Evolutionary conservation across 2,113 vertebrate genomes (phyloP), one percentile per base, ranked within the genome.

Genomic region (Cinclus cinclus): DNA sequence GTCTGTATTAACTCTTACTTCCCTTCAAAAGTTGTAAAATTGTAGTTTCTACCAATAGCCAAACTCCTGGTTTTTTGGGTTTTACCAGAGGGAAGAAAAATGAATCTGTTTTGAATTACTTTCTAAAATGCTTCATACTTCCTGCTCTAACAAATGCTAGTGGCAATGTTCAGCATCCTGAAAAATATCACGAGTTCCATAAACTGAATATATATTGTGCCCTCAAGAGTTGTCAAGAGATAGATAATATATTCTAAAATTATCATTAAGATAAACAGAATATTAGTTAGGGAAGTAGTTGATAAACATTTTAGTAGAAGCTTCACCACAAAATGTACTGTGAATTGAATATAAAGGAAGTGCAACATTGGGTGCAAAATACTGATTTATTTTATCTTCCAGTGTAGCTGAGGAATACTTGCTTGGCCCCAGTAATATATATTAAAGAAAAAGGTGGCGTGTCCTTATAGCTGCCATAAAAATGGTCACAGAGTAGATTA

Each of bases 401-500:
- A 58, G 6, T 44, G 17, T 64, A 69, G 6, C 23, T 68, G 39
- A 67, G 33, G 5, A 79, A 76, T 55, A 59, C 6, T 63, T 64
- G 5, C 39, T 83, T 85, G 27, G 25, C 22, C 37, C 46, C 46
- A 80, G 19, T 46, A 91, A 78, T 8, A 65, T 1, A 18, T 15
- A 53, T 71, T 69, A 63, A 58, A 82, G 47, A 30, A 75, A 82
- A 88, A 25, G 46, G 22, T 27, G 9, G 18, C 2, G 3, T 76
- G 59, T 41, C 35, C 42, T 80, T 77, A 84, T 13, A 88, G 33
- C 55, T 95, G 47, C 33, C 69, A 91, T 92, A 58, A 23, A 84
- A 88, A 86, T 8, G 63, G 24, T 65, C 65, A 90, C n/a, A 49
- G 31, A 11, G 55, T 39, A 52, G 39, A 28, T 18, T 10, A 71